These are phyloP conservation scores for Crocidura indochinensis DNA, from an alignment of 2,797 vertebrate species.

Conservation along the genomic window DNA sequence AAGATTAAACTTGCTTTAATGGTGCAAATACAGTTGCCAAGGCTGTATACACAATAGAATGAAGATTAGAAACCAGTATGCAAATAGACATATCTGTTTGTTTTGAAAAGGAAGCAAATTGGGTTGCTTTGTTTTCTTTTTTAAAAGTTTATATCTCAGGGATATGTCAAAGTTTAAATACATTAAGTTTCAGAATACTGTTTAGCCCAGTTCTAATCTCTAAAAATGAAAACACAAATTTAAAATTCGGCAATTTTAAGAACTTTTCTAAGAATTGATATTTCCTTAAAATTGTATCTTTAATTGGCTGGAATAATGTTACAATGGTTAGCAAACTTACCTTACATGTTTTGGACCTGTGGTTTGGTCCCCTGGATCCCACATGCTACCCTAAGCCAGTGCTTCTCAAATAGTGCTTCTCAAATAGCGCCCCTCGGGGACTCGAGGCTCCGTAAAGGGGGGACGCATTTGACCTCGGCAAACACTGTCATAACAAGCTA, in stretches of 20 bases:
- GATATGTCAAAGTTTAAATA: not conserved
- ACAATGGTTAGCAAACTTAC: too few species aligned
- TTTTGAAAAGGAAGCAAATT: not conserved
- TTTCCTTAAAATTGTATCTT: conserved; percentile 43
- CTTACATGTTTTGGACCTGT: too few species aligned
- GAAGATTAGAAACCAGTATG: not conserved
- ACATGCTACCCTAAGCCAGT: too few species aligned
- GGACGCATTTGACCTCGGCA: too few species aligned
- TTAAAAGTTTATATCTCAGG: conserved; percentile 26
- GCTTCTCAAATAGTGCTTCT: too few species aligned
- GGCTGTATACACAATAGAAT: conserved; percentile 49
- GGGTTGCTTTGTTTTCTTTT: not conserved
- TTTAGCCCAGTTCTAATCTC: not conserved
- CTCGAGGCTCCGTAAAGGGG: too few species aligned
- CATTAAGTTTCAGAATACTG: conserved; percentile 36
- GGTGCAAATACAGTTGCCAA: not conserved
- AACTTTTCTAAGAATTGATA: not conserved
- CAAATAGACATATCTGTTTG: not conserved
- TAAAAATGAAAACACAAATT: not conserved
- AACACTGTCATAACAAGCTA: too few species aligned
- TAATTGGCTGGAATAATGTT: too few species aligned
- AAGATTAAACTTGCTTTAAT: conserved; percentile 66
- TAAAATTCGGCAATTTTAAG: conserved; percentile 20
- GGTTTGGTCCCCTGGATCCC: too few species aligned
- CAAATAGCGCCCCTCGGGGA: too few species aligned